Conservation (phyloP, 2,113 vertebrate species). For the Oenanthe melanoleuca region DNA sequence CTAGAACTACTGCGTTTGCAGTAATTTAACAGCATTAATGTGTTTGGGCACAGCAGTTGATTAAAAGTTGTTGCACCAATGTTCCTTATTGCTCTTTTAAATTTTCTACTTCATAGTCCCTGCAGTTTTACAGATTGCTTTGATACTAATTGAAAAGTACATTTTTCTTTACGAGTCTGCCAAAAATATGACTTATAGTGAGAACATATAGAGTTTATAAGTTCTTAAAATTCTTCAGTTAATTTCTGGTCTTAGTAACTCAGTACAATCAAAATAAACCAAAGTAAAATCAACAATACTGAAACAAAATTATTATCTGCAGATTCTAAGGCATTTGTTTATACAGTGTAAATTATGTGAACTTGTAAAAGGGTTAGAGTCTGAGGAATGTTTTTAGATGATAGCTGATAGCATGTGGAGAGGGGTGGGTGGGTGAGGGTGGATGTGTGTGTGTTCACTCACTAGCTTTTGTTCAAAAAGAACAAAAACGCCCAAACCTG, state of each 20-base stretch:
- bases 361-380: constrained; percentile 53
- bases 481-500: neutral
- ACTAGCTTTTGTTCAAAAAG: constrained; percentile 33
- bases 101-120: constrained; percentile 69
- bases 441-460: neutral
- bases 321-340: constrained; percentile 44
- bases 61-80: constrained; percentile 84
- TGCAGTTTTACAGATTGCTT: constrained; percentile 74
- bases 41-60: constrained; percentile 78
- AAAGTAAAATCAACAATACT: constrained; percentile 39
- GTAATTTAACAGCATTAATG: constrained; percentile 76
- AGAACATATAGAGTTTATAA: constrained; percentile 25
- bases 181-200: constrained; percentile 49
- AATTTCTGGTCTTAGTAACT: constrained; percentile 61
- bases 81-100: constrained; percentile 77
- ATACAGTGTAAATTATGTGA: constrained; percentile 58
- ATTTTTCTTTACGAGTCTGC: constrained; percentile 64
- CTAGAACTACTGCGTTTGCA: constrained; percentile 74
- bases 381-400: constrained; percentile 47
- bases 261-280: constrained; percentile 25
- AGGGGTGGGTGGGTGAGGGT: neutral
- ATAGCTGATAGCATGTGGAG: constrained; percentile 15
- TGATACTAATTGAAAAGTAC: constrained; percentile 77
- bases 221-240: constrained; percentile 59
- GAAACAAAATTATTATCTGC: constrained; percentile 34